Evolutionary conservation across 2,888 invertebrate species (phyloP).

Genomic region (Drosophila kanekoi): DNA sequence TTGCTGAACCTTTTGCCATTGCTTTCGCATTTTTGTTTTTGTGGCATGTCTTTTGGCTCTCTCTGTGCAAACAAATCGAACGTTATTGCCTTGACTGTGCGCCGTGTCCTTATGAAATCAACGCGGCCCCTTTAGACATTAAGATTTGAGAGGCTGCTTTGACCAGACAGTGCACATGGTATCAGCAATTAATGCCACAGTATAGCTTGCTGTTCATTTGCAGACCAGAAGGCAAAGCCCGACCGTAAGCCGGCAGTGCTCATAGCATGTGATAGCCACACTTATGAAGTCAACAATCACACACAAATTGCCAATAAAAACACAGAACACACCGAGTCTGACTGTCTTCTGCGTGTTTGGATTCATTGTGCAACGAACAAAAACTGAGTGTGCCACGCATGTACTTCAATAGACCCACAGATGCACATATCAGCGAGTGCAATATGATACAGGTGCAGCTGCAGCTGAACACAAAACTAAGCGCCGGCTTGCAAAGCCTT

Average conservation of each 20-base stretch:
- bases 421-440: neutral
- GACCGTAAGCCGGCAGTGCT: neutral
- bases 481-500: neutral
- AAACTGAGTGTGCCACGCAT: too few relatives aligned
- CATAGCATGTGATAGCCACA: neutral
- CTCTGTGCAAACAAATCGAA: slow-evolving; percentile 54
- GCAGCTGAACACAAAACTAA: slow-evolving; percentile 1
- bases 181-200: slow-evolving; percentile 14
- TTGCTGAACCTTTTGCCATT: slow-evolving; percentile 7
- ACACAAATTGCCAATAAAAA: slow-evolving; percentile 28
- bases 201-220: slow-evolving; percentile 2
- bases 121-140: slow-evolving; percentile 48
- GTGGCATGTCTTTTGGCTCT: neutral
- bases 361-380: neutral
- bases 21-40: slow-evolving; percentile 4
- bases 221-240: neutral
- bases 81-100: slow-evolving; percentile 56
- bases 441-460: neutral
- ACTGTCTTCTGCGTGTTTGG: neutral
- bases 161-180: slow-evolving; percentile 24
- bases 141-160: slow-evolving; percentile 58
- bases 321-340: neutral
- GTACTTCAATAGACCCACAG: neutral
- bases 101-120: slow-evolving; percentile 24
- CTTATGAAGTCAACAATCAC: slow-evolving; percentile 19